Percentiles rank a stretch among this genome's conserved stretches.
Evolutionary conservation across 2,113 vertebrate genomes (phyloP).

Genomic region (Talpa occidentalis): DNA sequence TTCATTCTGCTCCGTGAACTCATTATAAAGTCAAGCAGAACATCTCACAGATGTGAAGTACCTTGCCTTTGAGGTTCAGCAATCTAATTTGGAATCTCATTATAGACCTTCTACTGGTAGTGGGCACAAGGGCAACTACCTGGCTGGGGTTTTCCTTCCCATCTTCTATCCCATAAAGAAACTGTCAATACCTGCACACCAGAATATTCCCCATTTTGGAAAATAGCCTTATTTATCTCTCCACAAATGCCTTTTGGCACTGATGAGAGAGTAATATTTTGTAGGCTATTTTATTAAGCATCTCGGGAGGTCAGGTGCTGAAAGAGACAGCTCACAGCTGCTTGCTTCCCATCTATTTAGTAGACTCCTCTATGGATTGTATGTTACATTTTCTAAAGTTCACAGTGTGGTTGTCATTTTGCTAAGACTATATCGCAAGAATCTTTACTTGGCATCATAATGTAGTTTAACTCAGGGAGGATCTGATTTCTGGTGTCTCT

Average conservation of each 20-base stretch:
- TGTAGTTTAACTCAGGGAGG: constrained; percentile 37
- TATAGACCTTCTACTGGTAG: constrained; percentile 64
- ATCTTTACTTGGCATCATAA: constrained; percentile 26
- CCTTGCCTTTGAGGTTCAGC: constrained; percentile 78
- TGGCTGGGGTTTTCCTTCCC: constrained; percentile 59
- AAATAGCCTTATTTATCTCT: constrained; percentile 80
- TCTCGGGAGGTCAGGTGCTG: constrained; percentile 74
- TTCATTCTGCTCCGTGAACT: constrained; percentile 78
- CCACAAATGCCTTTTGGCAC: constrained; percentile 64
- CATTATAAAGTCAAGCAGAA: constrained; percentile 80
- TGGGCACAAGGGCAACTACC: constrained; percentile 59
- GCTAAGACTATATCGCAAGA: constrained; percentile 52
- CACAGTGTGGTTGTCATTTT: constrained; percentile 59
- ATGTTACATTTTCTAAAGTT: constrained; percentile 63
- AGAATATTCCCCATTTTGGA: constrained; percentile 69
- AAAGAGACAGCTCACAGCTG: constrained; percentile 74
- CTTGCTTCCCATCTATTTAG: constrained; percentile 60
- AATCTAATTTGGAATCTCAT: constrained; percentile 83
- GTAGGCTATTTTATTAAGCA: constrained; percentile 76
- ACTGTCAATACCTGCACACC: constrained; percentile 66
- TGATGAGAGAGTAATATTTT: constrained; percentile 74
- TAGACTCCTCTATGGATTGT: constrained; percentile 18
- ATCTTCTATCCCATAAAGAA: constrained; percentile 73
- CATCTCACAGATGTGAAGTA: constrained; percentile 78
- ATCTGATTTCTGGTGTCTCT: constrained; percentile 50